Base-by-base conservation (phyloP, 2,888 invertebrate species). In the Ophion costatus region DNA sequence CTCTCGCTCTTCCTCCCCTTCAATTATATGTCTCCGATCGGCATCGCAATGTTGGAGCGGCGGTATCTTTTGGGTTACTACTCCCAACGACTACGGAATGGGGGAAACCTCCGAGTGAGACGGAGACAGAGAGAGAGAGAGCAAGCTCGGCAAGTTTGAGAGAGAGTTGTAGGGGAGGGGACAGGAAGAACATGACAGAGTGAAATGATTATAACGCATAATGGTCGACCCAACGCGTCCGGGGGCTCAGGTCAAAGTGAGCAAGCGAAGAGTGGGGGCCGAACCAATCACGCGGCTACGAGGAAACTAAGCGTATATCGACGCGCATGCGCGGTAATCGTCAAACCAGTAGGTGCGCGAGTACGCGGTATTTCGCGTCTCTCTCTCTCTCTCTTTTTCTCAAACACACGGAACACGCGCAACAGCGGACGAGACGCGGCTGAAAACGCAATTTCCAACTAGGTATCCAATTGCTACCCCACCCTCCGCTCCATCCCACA, bases 201-300 rank as follows among this genome's bases (percentile, higher is more conserved):
- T 90, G 89, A 90, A 91, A 91, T 90, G 75, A 74, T 80, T 63
- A 75, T 75, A 80, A 70, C 33, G 33, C 42, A 59, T 91, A 89
- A 90, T 71, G 88, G 88, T 88, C 88, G 91, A 90, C 89, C 90
- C 90, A 90, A 90, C 88, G 89, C 88, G 83, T 89, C 87, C 84
- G 83, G 82, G 51, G 82, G 82, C 85, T 85, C 85, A 83, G 82
- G 87, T 81, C 87, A 84, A 85, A 87, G 89, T 89, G 89, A 80
- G 79, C 80, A 82, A n/a, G 73, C 17, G 57, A 22, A 45, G 51
- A 51, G 80, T 67, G 74, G 74, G 59, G 59, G 24, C 11, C 38
- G 14, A 29, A 29, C 80, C 80, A 75, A 80, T 80, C 66, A 17
- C 51, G 66, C 14, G 14, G 24, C 24, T 17, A 24, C 63, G 17